phyloP scores from a whole-genome alignment of 2,797 vertebrate species.

The Typhlichthys subterraneus region DNA sequence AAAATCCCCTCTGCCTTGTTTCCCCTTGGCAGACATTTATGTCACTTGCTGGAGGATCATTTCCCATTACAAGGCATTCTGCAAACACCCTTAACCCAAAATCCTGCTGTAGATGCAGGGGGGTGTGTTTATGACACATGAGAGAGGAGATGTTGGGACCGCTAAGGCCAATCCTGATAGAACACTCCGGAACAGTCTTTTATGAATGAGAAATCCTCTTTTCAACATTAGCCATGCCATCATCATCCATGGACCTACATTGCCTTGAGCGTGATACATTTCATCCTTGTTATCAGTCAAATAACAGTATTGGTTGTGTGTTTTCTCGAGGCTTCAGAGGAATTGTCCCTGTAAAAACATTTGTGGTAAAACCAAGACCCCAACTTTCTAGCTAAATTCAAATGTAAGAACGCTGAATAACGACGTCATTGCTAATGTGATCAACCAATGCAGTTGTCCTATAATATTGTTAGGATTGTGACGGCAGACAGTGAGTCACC shows the following conservation, averaged over 20 bases:
- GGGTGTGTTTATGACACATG: constrained; percentile 48
- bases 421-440: constrained; percentile 52
- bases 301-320: constrained; percentile 42
- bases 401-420: constrained; percentile 41
- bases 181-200: constrained; percentile 43
- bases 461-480: constrained; percentile 32
- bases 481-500: constrained; percentile 40
- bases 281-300: constrained; percentile 45
- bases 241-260: constrained; percentile 26
- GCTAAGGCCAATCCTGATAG: constrained; percentile 34
- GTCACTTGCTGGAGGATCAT: constrained; percentile 49
- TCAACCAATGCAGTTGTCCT: constrained; percentile 30
- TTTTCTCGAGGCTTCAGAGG: constrained; percentile 25
- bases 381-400: constrained; percentile 44
- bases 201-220: constrained; percentile 38
- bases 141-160: constrained; percentile 45
- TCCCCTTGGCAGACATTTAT: constrained; percentile 30
- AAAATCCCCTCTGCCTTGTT: constrained; percentile 44
- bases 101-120: constrained; percentile 32
- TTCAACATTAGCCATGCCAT: too few species aligned
- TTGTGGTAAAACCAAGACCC: constrained; percentile 44
- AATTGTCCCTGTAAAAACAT: constrained; percentile 52
- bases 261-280: constrained; percentile 22
- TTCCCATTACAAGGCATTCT: constrained; percentile 61
- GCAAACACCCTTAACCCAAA: constrained; percentile 53